Evolutionary conservation across 1,140 invertebrate species (phyloP).

Genomic region (Diabrotica undecimpunctata): DNA sequence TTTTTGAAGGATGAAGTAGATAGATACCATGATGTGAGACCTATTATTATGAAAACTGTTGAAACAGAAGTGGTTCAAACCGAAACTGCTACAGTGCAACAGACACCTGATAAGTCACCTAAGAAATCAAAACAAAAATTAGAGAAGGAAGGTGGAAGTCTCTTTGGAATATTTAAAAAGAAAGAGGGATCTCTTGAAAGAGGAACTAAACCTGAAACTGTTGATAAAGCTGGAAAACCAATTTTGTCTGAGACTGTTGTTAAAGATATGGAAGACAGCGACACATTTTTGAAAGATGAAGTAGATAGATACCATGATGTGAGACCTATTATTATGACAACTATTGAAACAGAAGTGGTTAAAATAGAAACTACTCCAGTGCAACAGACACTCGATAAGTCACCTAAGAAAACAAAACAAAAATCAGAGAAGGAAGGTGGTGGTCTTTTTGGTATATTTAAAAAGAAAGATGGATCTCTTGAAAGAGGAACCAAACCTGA

Average conservation of each 20-base stretch:
- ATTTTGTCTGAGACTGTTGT: slow-evolving; percentile 14
- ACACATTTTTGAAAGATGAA: slow-evolving; percentile 24
- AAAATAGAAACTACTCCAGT: not conserved
- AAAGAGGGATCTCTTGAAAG: slow-evolving; percentile 15
- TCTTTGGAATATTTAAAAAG: slow-evolving; percentile 23
- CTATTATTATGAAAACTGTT: not conserved
- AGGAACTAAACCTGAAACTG: not conserved
- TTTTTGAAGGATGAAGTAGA: slow-evolving; percentile 19
- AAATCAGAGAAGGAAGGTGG: slow-evolving; percentile 2
- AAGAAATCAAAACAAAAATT: slow-evolving; percentile 15
- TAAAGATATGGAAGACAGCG: slow-evolving; percentile 18
- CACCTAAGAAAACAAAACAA: slow-evolving; percentile 3
- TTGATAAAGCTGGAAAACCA: not conserved
- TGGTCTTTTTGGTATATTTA: slow-evolving; percentile 18
- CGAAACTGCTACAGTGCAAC: not conserved
- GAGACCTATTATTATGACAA: not conserved
- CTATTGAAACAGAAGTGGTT: not conserved
- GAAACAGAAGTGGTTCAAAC: not conserved
- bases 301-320: slow-evolving; percentile 27
- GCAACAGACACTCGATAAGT: not conserved
- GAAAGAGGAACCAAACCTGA: slow-evolving; percentile 2
- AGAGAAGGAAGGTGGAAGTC: slow-evolving; percentile 24
- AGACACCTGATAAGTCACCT: not conserved
- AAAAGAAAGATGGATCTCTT: slow-evolving; percentile 17
- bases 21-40: slow-evolving; percentile 21